Percentiles rank a stretch among this genome's conserved stretches.
Conservation (phyloP, 2,888 invertebrate genomes). For the Drosophila putrida region DNA sequence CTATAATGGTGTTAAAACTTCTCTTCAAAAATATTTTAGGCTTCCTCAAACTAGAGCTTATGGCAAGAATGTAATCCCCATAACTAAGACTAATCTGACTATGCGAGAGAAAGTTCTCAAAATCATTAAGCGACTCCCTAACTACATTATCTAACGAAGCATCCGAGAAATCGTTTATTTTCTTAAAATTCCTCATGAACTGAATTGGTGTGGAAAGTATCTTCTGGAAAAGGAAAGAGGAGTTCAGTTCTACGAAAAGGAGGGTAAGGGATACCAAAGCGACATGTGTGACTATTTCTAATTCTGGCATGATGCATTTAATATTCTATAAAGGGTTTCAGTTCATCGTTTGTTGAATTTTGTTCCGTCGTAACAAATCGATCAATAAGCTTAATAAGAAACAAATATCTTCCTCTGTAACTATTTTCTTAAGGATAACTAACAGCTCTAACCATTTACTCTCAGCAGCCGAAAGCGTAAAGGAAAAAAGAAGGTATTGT, state of each 20-base stretch:
- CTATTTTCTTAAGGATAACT: background rate
- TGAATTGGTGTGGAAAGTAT: background rate
- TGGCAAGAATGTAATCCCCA: background rate
- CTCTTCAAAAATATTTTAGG: background rate
- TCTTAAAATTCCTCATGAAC: background rate
- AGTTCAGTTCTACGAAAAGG: background rate
- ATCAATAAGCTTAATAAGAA: no score
- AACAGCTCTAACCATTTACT: background rate
- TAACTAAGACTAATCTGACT: background rate
- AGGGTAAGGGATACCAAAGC: background rate
- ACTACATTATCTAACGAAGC: background rate
- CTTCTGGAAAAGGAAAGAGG: constrained; percentile 1
- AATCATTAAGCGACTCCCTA: background rate
- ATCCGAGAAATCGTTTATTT: background rate
- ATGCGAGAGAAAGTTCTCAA: background rate
- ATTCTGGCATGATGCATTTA: no score
- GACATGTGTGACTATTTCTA: background rate
- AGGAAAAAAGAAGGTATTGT: constrained; percentile 1
- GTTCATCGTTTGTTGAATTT: no score
- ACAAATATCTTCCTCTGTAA: no score
- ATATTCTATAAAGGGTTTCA: no score
- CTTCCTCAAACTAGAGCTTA: background rate
- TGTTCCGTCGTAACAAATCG: no score
- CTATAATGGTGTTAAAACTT: constrained; percentile 1
- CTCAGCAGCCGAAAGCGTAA: background rate